A percentile compares a stretch with the other conserved stretches of the same genome.
phyloP scores from a whole-genome alignment of 35 echinoderm and acorn worm species.

The Stichopus chloronotus region DNA sequence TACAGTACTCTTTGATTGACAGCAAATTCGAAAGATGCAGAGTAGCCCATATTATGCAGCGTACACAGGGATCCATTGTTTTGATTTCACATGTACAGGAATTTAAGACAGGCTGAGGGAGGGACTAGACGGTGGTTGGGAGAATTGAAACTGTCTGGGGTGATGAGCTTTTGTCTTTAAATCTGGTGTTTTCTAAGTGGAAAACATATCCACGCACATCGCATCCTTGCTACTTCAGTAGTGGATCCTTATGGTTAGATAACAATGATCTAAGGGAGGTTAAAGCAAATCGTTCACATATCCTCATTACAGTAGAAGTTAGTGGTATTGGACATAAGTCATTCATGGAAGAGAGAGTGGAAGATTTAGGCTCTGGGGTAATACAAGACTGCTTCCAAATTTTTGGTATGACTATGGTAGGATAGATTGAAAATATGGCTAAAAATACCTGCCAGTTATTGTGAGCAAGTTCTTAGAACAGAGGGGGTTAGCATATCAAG shows the following conservation, averaged over 20 bases:
- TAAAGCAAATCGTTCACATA: not conserved
- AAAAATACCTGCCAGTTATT: conserved; percentile 30
- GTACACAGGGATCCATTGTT: too few relatives aligned
- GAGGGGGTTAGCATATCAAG: not conserved
- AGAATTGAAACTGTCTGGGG: too few relatives aligned
- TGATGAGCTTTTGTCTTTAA: not conserved
- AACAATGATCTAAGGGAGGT: too few relatives aligned
- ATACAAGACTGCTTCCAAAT: not conserved
- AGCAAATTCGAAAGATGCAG: too few relatives aligned
- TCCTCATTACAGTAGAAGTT: not conserved
- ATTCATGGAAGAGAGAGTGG: not conserved
- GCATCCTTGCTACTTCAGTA: not conserved
- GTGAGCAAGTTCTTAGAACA: conserved; percentile 4
- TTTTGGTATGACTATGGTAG: not conserved
- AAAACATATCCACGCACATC: not conserved
- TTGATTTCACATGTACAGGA: too few relatives aligned
- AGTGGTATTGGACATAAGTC: not conserved
- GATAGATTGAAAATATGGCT: conserved; percentile 28
- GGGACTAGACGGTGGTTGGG: too few relatives aligned
- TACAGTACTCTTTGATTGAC: too few relatives aligned
- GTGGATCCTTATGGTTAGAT: too few relatives aligned
- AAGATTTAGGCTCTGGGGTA: conserved; percentile 4
- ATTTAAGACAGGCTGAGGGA: too few relatives aligned
- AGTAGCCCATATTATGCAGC: too few relatives aligned
- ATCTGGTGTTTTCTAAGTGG: not conserved